Evolutionary conservation across 2,888 invertebrate species (phyloP).

Genomic region (Hirtodrosophila duncani): DNA sequence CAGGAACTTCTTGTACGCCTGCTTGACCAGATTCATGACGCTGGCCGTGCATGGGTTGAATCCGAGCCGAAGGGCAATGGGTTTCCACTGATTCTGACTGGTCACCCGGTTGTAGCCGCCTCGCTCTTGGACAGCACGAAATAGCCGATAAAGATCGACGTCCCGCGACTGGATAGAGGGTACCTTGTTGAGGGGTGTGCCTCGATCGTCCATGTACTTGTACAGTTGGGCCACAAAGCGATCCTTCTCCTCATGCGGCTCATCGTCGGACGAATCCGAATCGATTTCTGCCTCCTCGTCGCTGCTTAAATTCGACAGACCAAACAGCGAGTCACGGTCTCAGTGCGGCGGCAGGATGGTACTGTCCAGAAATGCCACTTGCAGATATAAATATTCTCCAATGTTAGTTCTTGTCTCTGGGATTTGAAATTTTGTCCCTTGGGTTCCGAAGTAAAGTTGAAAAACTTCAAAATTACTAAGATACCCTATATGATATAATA

Average conservation of each 20-base stretch:
- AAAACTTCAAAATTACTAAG: no score
- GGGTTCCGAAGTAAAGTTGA: no score
- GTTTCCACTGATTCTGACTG: slow-evolving; percentile 94
- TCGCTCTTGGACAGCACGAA: slow-evolving; percentile 90
- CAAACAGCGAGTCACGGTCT: slow-evolving; percentile 93
- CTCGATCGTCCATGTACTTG: slow-evolving; percentile 99
- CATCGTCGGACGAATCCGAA: slow-evolving; percentile 89
- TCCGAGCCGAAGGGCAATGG: slow-evolving; percentile 90
- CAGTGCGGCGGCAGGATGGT: slow-evolving; percentile 92
- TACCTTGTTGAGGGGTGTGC: slow-evolving; percentile 96
- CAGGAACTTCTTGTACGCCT: slow-evolving; percentile 91
- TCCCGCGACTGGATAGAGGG: slow-evolving; percentile 94
- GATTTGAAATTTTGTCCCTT: no score
- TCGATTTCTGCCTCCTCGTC: slow-evolving; percentile 86
- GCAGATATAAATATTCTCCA: no score
- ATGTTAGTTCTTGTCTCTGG: no score
- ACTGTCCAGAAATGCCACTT: slow-evolving; percentile 91
- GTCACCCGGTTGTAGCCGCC: slow-evolving; percentile 97
- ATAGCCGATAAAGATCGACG: slow-evolving; percentile 91
- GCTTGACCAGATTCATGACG: slow-evolving; percentile 90
- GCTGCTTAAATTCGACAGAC: slow-evolving; percentile 82
- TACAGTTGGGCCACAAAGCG: slow-evolving; percentile 98
- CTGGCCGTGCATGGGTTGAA: slow-evolving; percentile 88
- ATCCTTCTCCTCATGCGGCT: slow-evolving; percentile 96
- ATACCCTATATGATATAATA: no score